Base-by-base conservation (phyloP, 2,888 invertebrate genomes). In the Platycheirus albimanus region DNA sequence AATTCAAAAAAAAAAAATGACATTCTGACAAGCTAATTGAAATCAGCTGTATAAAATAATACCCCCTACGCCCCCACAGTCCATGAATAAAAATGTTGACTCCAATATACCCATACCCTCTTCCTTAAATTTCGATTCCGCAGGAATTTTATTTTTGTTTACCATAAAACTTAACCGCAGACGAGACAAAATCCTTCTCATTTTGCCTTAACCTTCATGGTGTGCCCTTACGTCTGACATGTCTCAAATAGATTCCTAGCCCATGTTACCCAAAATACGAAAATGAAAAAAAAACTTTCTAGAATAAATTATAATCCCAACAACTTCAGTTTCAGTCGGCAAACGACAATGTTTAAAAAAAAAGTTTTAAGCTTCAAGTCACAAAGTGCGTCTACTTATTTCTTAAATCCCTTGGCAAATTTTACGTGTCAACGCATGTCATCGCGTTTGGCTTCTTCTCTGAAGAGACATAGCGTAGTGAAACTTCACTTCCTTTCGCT, bases 371-470 rank as follows among this genome's bases (percentile, higher is more conserved):
- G 71, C 76, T 71, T 67, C 52, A 45, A 74, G 56, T 72, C 78
- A 69, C 72, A 67, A 74, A 74, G 51, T 78, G 83, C 72, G 69
- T 78, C 69, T 64, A 66, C 71, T 78, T 72, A 63, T 52, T 72
- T 43, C 51, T 56, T 20, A 74, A 83, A 64, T 83, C 72, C 83
- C 72, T 69, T 49, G 67, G 63, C 51, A 69, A 74, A 49, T 72
- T 78, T 77, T 49, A 78, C 72, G 69, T 83, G 83, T 78, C 83
- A 81, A 67, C 76, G 76, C 71, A 76, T 67, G 76, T 81, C 76
- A 71, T 58, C 52, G 61, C 54, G 51, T 81, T 76, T 61, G 81
- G 76, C 81, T 81, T 81, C 76, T 36, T 76, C 71, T 28, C 51
- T 28, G 36, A 0, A 41, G 17, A 43, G n/a, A 49, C 47, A 47